These are phyloP conservation scores for Palythoa grandiflora DNA, from an alignment of 92 coral and sea anemone species.

Conservation along the genomic window DNA sequence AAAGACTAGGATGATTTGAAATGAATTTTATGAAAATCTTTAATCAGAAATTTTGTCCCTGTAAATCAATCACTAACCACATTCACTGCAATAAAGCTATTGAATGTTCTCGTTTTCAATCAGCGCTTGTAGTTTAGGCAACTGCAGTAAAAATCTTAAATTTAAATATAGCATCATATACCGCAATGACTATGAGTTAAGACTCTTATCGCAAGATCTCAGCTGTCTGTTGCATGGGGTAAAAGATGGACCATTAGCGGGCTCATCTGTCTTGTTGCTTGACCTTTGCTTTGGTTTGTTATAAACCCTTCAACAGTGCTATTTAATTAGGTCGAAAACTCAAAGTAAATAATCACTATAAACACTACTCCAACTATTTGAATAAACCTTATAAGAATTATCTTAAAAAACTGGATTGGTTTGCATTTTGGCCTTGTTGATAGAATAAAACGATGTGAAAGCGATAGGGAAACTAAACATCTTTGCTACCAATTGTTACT, in stretches of 20 bases:
- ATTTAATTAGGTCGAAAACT: background rate
- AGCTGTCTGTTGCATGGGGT: constrained; percentile 42
- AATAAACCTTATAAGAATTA: background rate
- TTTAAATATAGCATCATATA: background rate
- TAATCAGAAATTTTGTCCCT: background rate
- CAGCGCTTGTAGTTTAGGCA: background rate
- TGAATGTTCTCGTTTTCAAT: background rate
- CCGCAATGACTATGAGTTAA: background rate
- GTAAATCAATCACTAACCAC: background rate
- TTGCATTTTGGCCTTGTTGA: background rate
- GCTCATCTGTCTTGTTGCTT: constrained; percentile 2
- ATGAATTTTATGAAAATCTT: no score
- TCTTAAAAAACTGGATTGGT: background rate
- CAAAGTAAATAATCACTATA: background rate
- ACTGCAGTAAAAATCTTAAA: background rate
- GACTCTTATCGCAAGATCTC: constrained; percentile 37
- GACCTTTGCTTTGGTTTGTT: constrained; percentile 14
- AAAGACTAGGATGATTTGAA: no score
- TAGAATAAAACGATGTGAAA: background rate
- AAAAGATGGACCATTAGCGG: background rate
- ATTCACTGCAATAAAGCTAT: background rate
- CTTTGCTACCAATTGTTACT: background rate
- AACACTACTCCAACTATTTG: background rate
- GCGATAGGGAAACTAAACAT: background rate
- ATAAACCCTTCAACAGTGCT: constrained; percentile 10